These are phyloP conservation scores for Corythornis leucogaster DNA, from an alignment of 2,797 vertebrate species.

Conservation along the genomic window DNA sequence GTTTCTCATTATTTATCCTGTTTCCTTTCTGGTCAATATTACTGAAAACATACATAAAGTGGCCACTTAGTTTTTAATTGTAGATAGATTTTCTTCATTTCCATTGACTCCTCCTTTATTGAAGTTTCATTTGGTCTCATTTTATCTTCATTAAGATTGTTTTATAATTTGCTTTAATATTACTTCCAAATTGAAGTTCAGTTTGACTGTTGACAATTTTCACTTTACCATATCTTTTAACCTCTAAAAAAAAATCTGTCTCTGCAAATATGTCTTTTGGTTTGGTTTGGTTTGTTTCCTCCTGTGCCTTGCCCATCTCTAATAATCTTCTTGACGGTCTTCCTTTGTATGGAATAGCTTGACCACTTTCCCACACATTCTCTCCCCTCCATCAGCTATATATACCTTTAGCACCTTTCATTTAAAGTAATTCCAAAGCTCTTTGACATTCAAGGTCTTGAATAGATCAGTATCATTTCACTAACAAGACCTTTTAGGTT, in stretches of 20 bases:
- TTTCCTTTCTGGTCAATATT: not conserved
- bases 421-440: not conserved
- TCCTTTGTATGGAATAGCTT: not conserved
- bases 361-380: not conserved
- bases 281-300: not conserved
- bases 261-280: not conserved
- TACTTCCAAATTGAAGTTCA: not conserved
- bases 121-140: not conserved
- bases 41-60: not conserved
- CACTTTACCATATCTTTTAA: not conserved
- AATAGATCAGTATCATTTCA: not conserved
- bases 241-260: not conserved
- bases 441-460: not conserved
- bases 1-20: not conserved
- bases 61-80: not conserved
- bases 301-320: not conserved
- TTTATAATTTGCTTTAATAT: not conserved
- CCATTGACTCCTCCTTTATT: not conserved
- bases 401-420: not conserved
- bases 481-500: not conserved
- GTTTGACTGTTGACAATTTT: not conserved
- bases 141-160: not conserved
- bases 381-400: not conserved
- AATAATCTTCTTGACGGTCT: not conserved
- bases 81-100: not conserved